Evolutionary conservation across 2,113 vertebrate species (phyloP).

Genomic region (Daphoenositta chrysoptera): DNA sequence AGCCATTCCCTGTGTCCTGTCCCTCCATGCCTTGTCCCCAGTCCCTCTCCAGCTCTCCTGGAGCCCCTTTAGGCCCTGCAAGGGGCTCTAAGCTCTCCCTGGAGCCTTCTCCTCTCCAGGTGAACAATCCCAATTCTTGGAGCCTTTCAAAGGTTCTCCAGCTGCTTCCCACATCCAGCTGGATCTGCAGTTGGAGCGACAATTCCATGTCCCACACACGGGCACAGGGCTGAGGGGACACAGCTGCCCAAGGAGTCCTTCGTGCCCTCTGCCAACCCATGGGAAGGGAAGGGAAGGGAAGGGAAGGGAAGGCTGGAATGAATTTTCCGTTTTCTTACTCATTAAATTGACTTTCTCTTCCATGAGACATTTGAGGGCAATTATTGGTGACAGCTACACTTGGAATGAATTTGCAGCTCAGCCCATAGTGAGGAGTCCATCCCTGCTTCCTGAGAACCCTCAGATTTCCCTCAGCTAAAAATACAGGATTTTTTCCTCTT

Average conservation of each 20-base stretch:
- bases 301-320: neutral
- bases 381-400: neutral
- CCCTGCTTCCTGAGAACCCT: neutral
- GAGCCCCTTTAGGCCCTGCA: rapidly evolving
- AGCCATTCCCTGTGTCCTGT: no score
- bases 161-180: neutral
- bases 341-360: neutral
- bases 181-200: neutral
- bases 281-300: neutral
- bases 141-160: neutral
- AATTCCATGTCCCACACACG: rapidly evolving
- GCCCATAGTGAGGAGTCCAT: neutral
- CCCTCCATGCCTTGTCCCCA: no score
- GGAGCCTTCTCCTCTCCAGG: neutral
- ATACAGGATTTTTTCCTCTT: neutral
- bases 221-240: neutral
- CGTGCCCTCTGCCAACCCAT: neutral
- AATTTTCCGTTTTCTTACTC: neutral
- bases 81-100: neutral
- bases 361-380: neutral
- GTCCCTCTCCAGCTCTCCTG: neutral
- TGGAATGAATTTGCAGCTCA: neutral
- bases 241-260: neutral
- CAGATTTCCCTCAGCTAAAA: neutral
- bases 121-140: neutral